Evolutionary conservation across 1,140 invertebrate genomes (phyloP), one percentile per base, ranked within the genome.

Genomic region (Theocolax elegans): DNA sequence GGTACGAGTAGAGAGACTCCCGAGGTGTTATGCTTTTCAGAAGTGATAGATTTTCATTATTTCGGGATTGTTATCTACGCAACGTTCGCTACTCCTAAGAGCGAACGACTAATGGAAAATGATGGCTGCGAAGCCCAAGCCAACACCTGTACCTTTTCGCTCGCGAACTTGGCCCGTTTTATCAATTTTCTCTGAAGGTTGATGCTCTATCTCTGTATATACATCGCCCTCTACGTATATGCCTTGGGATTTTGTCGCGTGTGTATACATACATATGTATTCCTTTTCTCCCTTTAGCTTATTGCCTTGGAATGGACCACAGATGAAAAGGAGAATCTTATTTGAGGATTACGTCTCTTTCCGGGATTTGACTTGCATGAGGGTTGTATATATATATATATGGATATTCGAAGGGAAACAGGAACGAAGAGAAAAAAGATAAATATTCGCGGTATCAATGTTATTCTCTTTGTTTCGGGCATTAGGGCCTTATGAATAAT

Each of bases 21-120:
- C n/a, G 23, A 40, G 25, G n/a, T 62, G 60, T 70, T 64, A 49
- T 64, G 60, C 40, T 70, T 70, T 56, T 63, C 48, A 27, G 19
- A 25, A 49, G 42, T 71, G 69, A 71, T 71, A 66, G 69, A 71
- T 71, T 66, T 71, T 71, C 69, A 71, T 71, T 71, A 71, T 59
- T 66, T 59, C 48, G 35, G 19, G 59, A 71, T 71, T 66, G 69
- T 71, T 71, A 66, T 60, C 53, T 60, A 71, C 54, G 44, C 15
- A 63, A 49, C 15, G 8, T n/a, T n/a, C n/a, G 27, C 6, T 6
- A 56, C n/a, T n/a, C 21, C 19, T 65, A 29, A 54, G 38, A 54
- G 19, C 35, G 42, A 23, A 13, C 27, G n/a, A 1, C 21, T 65
- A 71, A 71, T 71, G 60, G 31, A 65, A 65, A 71, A 71, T 71